Evolutionary conservation across 2,888 invertebrate species (phyloP).

Genomic region (Hypomecis punctinalis): DNA sequence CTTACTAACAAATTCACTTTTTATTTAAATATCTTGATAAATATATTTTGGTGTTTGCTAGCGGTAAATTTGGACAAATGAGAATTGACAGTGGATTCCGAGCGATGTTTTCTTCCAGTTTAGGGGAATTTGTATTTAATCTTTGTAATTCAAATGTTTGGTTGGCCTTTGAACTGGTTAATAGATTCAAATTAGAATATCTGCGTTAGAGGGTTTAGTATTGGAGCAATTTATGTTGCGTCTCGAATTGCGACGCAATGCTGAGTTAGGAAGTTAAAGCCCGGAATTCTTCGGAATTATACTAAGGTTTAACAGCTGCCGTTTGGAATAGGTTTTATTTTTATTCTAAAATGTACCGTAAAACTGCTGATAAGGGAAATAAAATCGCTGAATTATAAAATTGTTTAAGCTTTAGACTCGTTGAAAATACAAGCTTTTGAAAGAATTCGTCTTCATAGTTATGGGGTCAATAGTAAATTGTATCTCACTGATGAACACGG

Average conservation of each 20-base stretch:
- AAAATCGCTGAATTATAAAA: not conserved
- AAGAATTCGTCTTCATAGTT: no score
- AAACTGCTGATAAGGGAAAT: not conserved
- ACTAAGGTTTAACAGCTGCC: slow-evolving; percentile 1
- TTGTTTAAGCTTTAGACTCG: not conserved
- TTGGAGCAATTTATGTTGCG: slow-evolving; percentile 21
- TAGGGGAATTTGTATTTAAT: slow-evolving; percentile 34
- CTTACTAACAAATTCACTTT: slow-evolving; percentile 39
- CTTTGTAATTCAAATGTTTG: slow-evolving; percentile 34
- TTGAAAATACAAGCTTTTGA: not conserved
- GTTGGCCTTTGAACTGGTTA: slow-evolving; percentile 38
- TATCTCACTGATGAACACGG: no score
- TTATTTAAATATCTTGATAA: slow-evolving; percentile 43
- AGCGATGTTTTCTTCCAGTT: slow-evolving; percentile 36
- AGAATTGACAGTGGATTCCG: slow-evolving; percentile 30
- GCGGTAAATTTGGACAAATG: slow-evolving; percentile 39
- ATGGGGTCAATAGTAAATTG: no score
- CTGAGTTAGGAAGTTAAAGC: slow-evolving; percentile 14
- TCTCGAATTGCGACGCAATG: slow-evolving; percentile 8
- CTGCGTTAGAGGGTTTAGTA: slow-evolving; percentile 30
- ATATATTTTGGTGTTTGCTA: slow-evolving; percentile 42
- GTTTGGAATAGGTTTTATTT: slow-evolving; percentile 6
- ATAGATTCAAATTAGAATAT: slow-evolving; percentile 43
- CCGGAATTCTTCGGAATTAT: slow-evolving; percentile 13
- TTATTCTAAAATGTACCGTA: slow-evolving; percentile 1